Evolutionary conservation across 2,797 vertebrate genomes (phyloP).

Genomic region (Coendou prehensilis): DNA sequence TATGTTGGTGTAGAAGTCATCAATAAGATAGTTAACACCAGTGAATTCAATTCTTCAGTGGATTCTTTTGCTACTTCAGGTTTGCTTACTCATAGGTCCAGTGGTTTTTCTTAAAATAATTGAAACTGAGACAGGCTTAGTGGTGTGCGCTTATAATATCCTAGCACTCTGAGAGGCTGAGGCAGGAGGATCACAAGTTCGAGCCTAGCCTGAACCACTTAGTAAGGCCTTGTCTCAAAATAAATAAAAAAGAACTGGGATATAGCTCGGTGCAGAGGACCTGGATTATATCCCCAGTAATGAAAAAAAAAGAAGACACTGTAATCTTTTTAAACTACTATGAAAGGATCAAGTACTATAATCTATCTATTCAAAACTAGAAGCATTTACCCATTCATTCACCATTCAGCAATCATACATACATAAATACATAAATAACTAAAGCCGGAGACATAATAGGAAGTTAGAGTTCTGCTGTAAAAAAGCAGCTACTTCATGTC

Average conservation of each 20-base stretch:
- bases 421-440: not conserved
- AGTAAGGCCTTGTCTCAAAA: not conserved
- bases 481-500: slow-evolving; percentile 44
- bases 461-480: slow-evolving; percentile 9
- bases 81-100: not conserved
- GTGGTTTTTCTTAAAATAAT: slow-evolving; percentile 1
- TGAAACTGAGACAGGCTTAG: not conserved
- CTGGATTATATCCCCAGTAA: not conserved
- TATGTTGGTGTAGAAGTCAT: accelerated
- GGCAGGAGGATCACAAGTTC: not conserved
- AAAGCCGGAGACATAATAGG: not conserved
- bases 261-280: not conserved
- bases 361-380: not conserved
- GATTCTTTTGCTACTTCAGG: not conserved
- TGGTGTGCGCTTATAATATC: not conserved
- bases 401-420: slow-evolving; percentile 52
- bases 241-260: not conserved
- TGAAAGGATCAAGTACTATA: not conserved
- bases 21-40: not conserved
- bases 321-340: slow-evolving; percentile 36
- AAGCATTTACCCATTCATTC: not conserved
- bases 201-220: not conserved
- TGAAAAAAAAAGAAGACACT: not conserved
- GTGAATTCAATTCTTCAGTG: not conserved
- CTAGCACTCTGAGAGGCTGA: not conserved